Base-by-base conservation (phyloP, 2,797 vertebrate species). In the Hippocampus kuda region DNA sequence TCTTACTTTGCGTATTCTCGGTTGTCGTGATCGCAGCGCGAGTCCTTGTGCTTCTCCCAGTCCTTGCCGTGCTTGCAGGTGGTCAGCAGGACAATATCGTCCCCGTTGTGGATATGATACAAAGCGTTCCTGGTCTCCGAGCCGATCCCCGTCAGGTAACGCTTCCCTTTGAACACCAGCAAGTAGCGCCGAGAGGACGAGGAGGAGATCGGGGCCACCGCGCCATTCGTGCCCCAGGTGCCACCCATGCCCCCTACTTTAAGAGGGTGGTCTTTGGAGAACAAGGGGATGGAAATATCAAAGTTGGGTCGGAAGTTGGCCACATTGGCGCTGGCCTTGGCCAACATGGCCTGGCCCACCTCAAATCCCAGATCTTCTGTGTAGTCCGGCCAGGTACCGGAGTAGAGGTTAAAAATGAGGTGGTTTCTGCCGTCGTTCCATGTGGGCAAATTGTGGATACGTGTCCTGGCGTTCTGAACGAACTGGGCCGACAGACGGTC, bases 101-200 rank as follows among this genome's bases (percentile, higher is more conserved):
- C 87, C 72, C 88, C 88, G 27, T 93, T 93, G 84, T 92, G 88
- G 83, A 92, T 85, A 82, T 93, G 92, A 83, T 92, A 90, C 66
- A 93, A 88, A 71, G 92, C 91, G n/a, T 93, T 93, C 86, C 91
- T 89, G 1, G 91, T 92, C 86, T 93, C 92, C 0, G 92, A 93
- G 0, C 92, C 92, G 1, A 93, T 93, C 48, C 92, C 92, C 0
- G 92, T 93, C 24, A 93, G 86, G 79, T 93, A 93, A n/a, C 92
- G 81, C 78, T 93, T 93, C 73, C 92, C 92, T 80, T 93, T 93
- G 77, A 93, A 93, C 79, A 93, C 92, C 70, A 93, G 83, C 81
- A 90, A 84, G 81, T 91, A 92, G 80, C 89, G 92, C 88, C 91
- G 86, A 79, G 84, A 83, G 7, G 91, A 88, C 1, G 90, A 60